Base-by-base conservation (phyloP, 2,797 vertebrate genomes). In the Picus viridis region DNA sequence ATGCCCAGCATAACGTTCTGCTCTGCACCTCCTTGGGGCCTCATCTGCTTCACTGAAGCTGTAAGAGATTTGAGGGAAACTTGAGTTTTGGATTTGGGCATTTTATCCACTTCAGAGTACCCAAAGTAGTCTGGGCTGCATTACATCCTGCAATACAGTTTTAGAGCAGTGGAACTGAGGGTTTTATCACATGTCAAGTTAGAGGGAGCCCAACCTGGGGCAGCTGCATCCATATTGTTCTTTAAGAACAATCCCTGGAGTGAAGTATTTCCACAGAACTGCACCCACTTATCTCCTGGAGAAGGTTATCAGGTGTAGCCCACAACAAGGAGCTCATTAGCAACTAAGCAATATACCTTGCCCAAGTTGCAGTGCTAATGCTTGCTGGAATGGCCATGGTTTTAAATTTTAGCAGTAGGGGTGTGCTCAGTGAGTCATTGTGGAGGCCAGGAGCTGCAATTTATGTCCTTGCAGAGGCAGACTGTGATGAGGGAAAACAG, bases 311-410 rank as follows among this genome's bases (percentile, higher is more conserved):
- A 3, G 14, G 12, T 29, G 56, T 30, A 62, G 47, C 9, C 18
- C 19, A 12, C 14, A 69, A 26, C 16, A 32, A 22, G 17, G n/a
- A 53, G 7, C 58, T 63, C 3, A 0, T 23, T 54, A 17, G 51
- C 12, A 43, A 8, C 24, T 17, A 30, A 63, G 16, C 12, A 43
- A 30, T 15, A 9, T 2, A 34, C 16, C 11, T 53, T 26, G 12
- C 27, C 54, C 0, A 3, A 86, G n/a, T n/a, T 0, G 1, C 6
- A 15, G 36, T 24, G 16, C 15, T 61, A 34, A 27, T 19, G 7
- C 9, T 56, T 27, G 36, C 56, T 61, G 59, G 4, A 1, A 1
- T 29, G n/a, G 53, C 2, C 4, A 3, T 1, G 30, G 29, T 56
- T 39, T 29, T 9, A 56, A 30, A 17, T 56, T 64, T 64, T 36